Evolutionary conservation across 2,797 vertebrate species (phyloP), one percentile per base, ranked within the genome.

Genomic region (Gymnopithys bicolor): DNA sequence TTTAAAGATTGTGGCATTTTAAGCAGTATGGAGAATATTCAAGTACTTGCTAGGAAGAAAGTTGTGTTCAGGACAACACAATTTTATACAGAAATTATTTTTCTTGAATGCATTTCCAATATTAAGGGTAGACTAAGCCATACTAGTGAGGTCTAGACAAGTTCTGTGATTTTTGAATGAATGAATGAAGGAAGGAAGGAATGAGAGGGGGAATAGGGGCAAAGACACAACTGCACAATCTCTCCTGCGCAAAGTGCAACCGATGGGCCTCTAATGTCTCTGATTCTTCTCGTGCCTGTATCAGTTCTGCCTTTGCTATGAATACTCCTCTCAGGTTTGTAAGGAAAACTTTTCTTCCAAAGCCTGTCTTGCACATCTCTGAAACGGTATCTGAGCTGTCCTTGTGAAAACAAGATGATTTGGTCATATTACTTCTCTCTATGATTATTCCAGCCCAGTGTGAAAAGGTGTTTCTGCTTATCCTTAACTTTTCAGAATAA

Each of bases 141-240:
- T 45, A 21, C 2, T 9, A 16, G 5, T 77, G 13, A 28, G 48
- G 5, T 5, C 37, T 23, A 25, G 24, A 49, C 13, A 28, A 18
- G 9, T 32, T 58, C 30, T 39, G 5, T 52, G 24, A 8, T 39
- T 58, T 43, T 82, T 30, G 51, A 32, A 55, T n/a, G 52, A 55
- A 55, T n/a, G 30, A 56, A 33, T n/a, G 30, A 19, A 60, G 28
- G 35, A 37, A 37, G n/a, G 43, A 25, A 22, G 18, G 19, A 66
- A 10, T 33, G 49, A 82, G 56, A 58, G 1, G 5, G 6, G 7
- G 4, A 68, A 43, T 33, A 60, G 4, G 9, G 22, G 24, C 53
- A 11, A 75, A 49, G 23, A 25, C 27, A 46, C 5, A 46, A 18
- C 5, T 41, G 6, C 22, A 24, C 2, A 0, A 24, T n/a, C 5